Percentiles rank a stretch among this genome's conserved stretches.
Conservation (phyloP, 2,888 invertebrate species). For the Rotaria sp. region DNA sequence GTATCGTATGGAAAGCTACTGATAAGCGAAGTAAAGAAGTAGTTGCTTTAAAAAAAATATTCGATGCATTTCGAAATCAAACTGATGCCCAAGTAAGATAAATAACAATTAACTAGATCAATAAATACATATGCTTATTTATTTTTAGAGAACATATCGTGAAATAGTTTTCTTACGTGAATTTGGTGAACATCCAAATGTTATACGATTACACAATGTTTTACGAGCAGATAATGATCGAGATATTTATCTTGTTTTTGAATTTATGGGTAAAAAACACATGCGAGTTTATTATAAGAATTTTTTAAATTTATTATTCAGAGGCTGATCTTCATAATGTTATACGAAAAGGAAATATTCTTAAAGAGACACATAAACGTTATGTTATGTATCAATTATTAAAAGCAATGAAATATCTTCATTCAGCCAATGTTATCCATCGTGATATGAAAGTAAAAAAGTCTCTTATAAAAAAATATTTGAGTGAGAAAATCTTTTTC, state of each 20-base stretch:
- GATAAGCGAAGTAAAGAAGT: conserved; percentile 77
- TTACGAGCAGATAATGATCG: conserved; percentile 87
- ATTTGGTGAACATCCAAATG: conserved; percentile 87
- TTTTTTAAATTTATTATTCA: conserved; percentile 48
- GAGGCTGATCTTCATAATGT: conserved; percentile 93
- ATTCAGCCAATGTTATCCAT: conserved; percentile 93
- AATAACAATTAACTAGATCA: neutral
- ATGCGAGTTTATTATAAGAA: neutral
- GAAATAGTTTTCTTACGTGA: conserved; percentile 91
- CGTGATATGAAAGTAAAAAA: conserved; percentile 62
- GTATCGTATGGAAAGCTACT: conserved; percentile 94
- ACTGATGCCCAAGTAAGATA: conserved; percentile 76
- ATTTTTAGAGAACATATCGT: conserved; percentile 72
- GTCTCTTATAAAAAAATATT: neutral
- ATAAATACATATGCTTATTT: neutral
- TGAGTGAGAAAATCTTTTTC: neutral
- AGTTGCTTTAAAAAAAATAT: conserved; percentile 94
- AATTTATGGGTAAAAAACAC: conserved; percentile 75
- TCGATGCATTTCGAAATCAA: conserved; percentile 93
- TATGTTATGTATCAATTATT: conserved; percentile 95
- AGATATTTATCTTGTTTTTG: conserved; percentile 93
- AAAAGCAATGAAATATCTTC: conserved; percentile 87
- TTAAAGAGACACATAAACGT: conserved; percentile 86
- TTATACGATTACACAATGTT: conserved; percentile 81
- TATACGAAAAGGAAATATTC: conserved; percentile 78